Evolutionary conservation across 2,888 invertebrate species (phyloP), one percentile per base, ranked within the genome.

Genomic region (Cataglyphis albicans): DNA sequence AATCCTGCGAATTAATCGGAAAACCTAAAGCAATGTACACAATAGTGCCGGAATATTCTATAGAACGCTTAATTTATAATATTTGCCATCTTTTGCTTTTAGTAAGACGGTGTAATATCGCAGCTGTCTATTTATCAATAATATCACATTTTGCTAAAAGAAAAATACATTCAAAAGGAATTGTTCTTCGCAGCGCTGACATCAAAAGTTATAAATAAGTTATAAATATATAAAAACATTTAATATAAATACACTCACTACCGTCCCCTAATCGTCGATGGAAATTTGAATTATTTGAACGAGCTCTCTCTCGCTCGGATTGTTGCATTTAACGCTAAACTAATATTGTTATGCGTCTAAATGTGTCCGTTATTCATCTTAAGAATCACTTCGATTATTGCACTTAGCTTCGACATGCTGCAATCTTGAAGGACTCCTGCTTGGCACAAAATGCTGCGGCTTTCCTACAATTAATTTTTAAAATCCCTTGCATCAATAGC

Each of bases 131-230:
- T 80, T 86, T 89, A 86, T 83, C 64, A 82, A 86, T 87, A 86
- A 86, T 89, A 88, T 89, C 85, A 89, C 89, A 89, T 85, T 86
- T 88, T 57, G 70, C 55, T 88, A 83, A 73, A 65, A 86, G 80
- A 88, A 83, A 75, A 83, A 80, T 84, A 85, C 78, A 84, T 85
- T 75, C 78, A 59, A 80, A 80, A 72, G 73, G 44, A 80, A 80
- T 61, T 59, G 29, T 44, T 72, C 44, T 25, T 72, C 21, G 68
- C 68, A 21, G n/a, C 29, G 68, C 4, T 29, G 48, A 57, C 81
- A 67, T 57, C 52, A 21, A 80, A 83, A 76, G 76, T 87, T 89
- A 89, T 83, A 87, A 86, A 86, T 25, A 25, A 25, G 25, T 25
- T 32, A 32, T 6, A 32, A 6, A 6, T 86, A 83, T 84, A 85